Evolutionary conservation across 2,113 vertebrate species (phyloP), one percentile per base, ranked within the genome.

Genomic region (Antechinus stuartii): DNA sequence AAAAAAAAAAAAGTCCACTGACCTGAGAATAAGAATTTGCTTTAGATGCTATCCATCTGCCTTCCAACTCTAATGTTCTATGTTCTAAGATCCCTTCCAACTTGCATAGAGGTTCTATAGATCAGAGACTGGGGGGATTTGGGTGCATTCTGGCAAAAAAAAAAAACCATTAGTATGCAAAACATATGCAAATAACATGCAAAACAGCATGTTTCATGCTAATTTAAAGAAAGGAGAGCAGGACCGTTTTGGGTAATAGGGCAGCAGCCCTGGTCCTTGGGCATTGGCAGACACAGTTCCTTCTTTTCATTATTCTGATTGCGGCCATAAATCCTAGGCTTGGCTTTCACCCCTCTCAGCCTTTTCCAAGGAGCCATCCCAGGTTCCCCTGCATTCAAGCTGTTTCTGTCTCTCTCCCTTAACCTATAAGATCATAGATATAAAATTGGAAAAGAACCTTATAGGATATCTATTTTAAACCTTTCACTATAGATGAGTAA

Each of bases 151-250:
- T 98, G 96, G 94, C 90, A 2, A 30, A 96, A 93, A 76, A 95
- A 26, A 95, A 93, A 23, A 95, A 92, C 93, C 47, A 98, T 98
- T 97, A 98, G 46, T 35, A 98, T 98, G 98, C 54, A 98, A 98
- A 98, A 94, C 11, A 47, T 47, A 98, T 98, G 98, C 92, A 98
- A 97, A 98, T 91, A 0, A 84, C 27, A 98, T 98, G 98, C 98
- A 98, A 98, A 98, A 97, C 97, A 98, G 97, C 98, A 98, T 98
- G 98, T 98, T 98, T 98, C 97, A 98, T 98, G 98, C 97, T 98
- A 98, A 98, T 98, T 97, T 97, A 93, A 94, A 96, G 97, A 97
- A 96, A 97, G 22, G 93, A 98, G 97, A 97, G 97, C 97, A 25
- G 95, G 93, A 93, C 97, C 97, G 97, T 97, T 98, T 98, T 98